These are phyloP conservation scores for Hirudinaria manillensis DNA, from an alignment of 2,888 invertebrate genomes.

Conservation along the genomic window DNA sequence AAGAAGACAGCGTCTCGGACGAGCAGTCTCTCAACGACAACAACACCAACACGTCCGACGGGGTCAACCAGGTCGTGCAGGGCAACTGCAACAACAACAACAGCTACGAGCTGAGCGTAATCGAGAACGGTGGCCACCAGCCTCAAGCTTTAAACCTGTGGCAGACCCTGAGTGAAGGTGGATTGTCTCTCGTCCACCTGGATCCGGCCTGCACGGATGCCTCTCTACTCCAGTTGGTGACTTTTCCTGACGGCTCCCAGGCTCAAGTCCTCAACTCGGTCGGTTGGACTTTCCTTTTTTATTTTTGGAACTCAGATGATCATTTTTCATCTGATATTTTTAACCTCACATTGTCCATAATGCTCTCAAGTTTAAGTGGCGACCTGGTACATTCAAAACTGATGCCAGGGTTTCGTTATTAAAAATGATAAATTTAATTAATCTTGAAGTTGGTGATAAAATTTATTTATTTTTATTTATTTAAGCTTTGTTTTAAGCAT, in stretches of 20 bases:
- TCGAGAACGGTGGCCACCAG: not conserved
- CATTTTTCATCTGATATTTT: too few relatives aligned
- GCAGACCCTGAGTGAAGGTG: not conserved
- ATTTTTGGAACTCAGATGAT: too few relatives aligned
- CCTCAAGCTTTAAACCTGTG: not conserved
- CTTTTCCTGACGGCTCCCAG: not conserved
- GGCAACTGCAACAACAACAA: slow-evolving; percentile 4
- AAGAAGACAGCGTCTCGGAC: not conserved
- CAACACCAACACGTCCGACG: not conserved
- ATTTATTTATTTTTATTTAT: not conserved
- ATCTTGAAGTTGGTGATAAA: too few relatives aligned
- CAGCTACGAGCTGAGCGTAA: slow-evolving; percentile 1
- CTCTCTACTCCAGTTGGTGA: not conserved
- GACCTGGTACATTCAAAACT: too few relatives aligned
- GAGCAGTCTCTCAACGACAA: not conserved
- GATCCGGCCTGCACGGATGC: not conserved
- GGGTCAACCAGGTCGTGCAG: not conserved
- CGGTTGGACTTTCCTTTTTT: not conserved
- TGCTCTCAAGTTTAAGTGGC: too few relatives aligned
- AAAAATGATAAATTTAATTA: too few relatives aligned
- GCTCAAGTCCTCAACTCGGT: not conserved
- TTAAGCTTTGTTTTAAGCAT: not conserved
- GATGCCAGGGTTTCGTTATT: too few relatives aligned
- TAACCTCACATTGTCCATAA: too few relatives aligned
- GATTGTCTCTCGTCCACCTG: not conserved